Evolutionary conservation across 2,797 vertebrate species (phyloP), one percentile per base, ranked within the genome.

Genomic region (Phoeniculus purpureus): DNA sequence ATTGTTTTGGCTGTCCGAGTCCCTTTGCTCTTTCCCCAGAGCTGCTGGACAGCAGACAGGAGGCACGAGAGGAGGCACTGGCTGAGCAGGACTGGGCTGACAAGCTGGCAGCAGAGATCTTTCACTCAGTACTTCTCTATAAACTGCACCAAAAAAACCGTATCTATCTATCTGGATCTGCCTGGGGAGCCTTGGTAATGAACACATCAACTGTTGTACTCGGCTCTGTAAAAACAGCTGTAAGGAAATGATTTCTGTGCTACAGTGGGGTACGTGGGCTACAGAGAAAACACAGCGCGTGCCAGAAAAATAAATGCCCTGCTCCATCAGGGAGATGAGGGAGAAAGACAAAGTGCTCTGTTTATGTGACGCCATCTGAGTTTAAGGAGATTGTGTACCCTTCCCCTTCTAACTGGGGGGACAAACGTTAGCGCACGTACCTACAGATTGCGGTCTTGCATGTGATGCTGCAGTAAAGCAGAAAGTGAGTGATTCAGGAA

Each of bases 201-300:
- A 54, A 51, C 71, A 82, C 40, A 75, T 94, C 81, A 88, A 86
- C 82, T 93, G 93, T 92, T 92, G 43, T 43, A 91, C 79, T 62
- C 89, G 91, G 71, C 64, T 74, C 73, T 87, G 71, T 89, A 89
- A 87, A 94, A 92, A 68, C 32, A 71, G 60, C 54, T 89, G 19
- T 64, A 86, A 92, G 81, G 71, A 85, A 93, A 96, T 93, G 1
- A 81, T 94, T 93, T 89, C 77, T 89, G 1, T 81, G 70, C 52
- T 70, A 51, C 77, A 91, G 87, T 80, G 26, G 29, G 79, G 92
- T 55, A 79, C 51, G 19, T 22, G 34, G 78, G 76, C 70, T 92
- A 75, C 93, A 94, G 93, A 76, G 89, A 87, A 93, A 92, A 94
- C 84, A 89, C 31, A 84, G 54, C 67, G 25, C 58, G 90, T 81